Base-by-base conservation (phyloP, 1,140 invertebrate species). In the Drosophila nasuta region DNA sequence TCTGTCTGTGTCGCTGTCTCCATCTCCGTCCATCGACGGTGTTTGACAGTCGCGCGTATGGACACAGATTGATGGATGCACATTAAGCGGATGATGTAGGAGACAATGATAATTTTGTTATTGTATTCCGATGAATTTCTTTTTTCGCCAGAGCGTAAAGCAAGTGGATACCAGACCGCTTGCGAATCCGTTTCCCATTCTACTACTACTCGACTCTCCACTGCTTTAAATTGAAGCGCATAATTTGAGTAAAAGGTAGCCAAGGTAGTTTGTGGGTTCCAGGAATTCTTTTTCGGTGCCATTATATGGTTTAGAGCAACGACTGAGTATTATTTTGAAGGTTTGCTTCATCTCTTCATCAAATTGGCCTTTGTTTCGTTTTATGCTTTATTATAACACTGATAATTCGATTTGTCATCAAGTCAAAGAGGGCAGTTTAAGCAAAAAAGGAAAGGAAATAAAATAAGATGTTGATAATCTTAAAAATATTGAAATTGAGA, bases 21-120 rank as follows among this genome's bases (percentile, higher is more conserved):
- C 72, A 49, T 67, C 45, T 51, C 3, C 20, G 20, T 25, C 20
- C 20, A 25, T 30, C 56, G 43, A 58, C 56, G 66, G 74, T 78
- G 78, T 82, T 82, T 82, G 81, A 82, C 81, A 80, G 77, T 72
- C 77, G 69, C 62, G 56, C 58, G 57, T 41, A 46, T 72, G 79
- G 69, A 82, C 82, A 75, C 89, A 89, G 90, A 91, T 91, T 91
- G 90, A 91, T 91, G 90, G 90, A 87, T 90, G 72, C 89, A 83
- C 82, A 91, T 88, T 88, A 88, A 88, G 80, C 63, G 77, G 65
- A 85, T 83, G 85, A 88, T 83, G 85, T 81, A 85, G 85, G 78
- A 87, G 83, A 82, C 85, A 88, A 88, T 85, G 85, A 89, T 88
- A 89, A 88, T 83, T 88, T 81, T 79, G 78, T 86, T 86, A 85